Base-by-base conservation (phyloP, 2,797 vertebrate genomes). In the Carapus acus region DNA sequence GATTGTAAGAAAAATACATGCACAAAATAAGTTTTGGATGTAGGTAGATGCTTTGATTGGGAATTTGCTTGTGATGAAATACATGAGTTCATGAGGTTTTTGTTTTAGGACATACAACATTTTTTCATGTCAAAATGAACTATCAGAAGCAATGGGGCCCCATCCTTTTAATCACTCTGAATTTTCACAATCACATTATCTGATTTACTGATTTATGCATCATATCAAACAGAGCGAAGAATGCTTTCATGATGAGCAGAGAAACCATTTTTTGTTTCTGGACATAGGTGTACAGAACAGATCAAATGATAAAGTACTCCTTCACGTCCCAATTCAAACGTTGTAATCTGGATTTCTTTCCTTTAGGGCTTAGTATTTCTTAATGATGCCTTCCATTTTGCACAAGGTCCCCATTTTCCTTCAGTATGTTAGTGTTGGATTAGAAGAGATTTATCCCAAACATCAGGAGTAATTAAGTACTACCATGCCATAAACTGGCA, bases 381-480 rank as follows among this genome's bases (percentile, higher is more conserved):
- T 73, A 74, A 69, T 42, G 44, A 68, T 43, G 68, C 61, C 46
- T 67, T 75, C 73, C 71, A 79, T 77, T 72, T 52, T 65, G 60
- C 57, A 71, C 64, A 57, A 54, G 65, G 66, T 18, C 47, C 36
- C 51, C 50, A 67, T 79, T 73, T 27, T 77, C 61, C 65, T 77
- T 54, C 58, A 57, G 64, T 71, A 71, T 77, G 68, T 55, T 57
- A 45, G 33, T 62, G 31, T 62, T 46, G n/a, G 75, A 72, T 64
- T 44, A 33, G n/a, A 70, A 65, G 62, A 62, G 49, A 56, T 78
- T 83, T 64, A 62, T 58, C 64, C 71, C 49, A 56, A 77, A 54
- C 66, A 80, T 60, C 68, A 47, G 51, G 31, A 50, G 59, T 81
- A 78, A 77, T 84, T 81, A 81, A 71, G 55, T 52, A 67, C 63